phyloP scores from a whole-genome alignment of 1,140 invertebrate genomes.

The Lithobius niger region DNA sequence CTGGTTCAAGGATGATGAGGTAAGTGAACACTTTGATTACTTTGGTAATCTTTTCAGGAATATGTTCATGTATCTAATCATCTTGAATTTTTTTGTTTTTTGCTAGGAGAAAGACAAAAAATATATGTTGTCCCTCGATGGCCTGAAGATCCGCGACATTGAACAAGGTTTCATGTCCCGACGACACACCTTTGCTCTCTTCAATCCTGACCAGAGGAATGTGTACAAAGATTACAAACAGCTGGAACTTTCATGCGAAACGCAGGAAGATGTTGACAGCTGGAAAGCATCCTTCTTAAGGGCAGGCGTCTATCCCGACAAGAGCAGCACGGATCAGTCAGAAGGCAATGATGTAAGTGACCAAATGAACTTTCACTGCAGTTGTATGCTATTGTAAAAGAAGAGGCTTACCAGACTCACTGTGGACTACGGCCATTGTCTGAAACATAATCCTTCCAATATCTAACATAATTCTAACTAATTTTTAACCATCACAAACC shows the following conservation, averaged over 20 bases:
- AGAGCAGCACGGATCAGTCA: slow-evolving; percentile 32
- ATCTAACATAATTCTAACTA: no score
- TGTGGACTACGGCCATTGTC: no score
- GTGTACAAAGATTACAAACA: slow-evolving; percentile 76
- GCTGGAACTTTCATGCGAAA: slow-evolving; percentile 93
- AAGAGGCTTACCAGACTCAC: no score
- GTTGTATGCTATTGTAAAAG: no score
- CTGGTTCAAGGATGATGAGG: slow-evolving; percentile 98
- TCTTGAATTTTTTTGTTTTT: no score
- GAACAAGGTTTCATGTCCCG: slow-evolving; percentile 98
- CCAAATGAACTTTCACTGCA: no score
- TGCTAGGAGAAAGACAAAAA: slow-evolving; percentile 99
- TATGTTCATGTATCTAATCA: no score
- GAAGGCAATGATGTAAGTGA: slow-evolving; percentile 73
- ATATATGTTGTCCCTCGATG: slow-evolving; percentile 96
- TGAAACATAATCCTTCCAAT: no score
- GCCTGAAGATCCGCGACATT: slow-evolving; percentile 89
- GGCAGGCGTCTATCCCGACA: slow-evolving; percentile 98
- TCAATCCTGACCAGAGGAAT: slow-evolving; percentile 37
- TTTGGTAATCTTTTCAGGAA: no score
- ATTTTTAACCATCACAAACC: no score
- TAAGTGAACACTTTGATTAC: slow-evolving; percentile 24
- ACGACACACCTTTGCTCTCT: slow-evolving; percentile 92
- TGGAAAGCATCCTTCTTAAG: slow-evolving; percentile 99
- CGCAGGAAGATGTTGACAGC: slow-evolving; percentile 96